Evolutionary conservation across 2,888 invertebrate species (phyloP).

Genomic region (Brachyptera risi): DNA sequence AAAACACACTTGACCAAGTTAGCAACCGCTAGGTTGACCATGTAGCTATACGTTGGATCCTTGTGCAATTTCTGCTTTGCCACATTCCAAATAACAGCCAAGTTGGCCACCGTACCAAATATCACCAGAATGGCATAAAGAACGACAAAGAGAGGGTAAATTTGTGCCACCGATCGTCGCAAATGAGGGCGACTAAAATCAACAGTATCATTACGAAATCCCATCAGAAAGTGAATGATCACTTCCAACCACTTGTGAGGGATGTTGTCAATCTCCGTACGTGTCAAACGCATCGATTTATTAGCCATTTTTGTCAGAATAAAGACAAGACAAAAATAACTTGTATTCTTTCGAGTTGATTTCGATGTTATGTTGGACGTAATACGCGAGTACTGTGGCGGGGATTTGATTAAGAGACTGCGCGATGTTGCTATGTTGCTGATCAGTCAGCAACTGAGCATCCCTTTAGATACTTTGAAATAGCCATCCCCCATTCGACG

Average conservation of each 20-base stretch:
- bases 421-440: no score
- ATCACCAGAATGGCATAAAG: constrained; percentile 57
- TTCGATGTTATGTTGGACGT: no score
- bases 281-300: constrained; percentile 14
- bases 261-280: constrained; percentile 32
- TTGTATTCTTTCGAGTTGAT: no score
- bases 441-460: neutral
- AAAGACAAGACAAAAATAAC: no score
- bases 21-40: constrained; percentile 62
- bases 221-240: constrained; percentile 42
- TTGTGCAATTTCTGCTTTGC: constrained; percentile 51
- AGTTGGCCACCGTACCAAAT: constrained; percentile 55
- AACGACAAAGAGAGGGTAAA: constrained; percentile 59
- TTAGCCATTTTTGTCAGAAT: neutral
- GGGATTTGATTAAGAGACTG: no score
- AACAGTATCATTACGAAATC: constrained; percentile 44
- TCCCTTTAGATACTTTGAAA: no score
- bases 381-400: no score
- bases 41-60: constrained; percentile 61
- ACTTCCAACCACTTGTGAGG: constrained; percentile 41
- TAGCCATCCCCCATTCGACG: no score
- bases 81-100: constrained; percentile 51
- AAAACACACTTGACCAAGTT: constrained; percentile 62
- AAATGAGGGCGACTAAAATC: constrained; percentile 59
- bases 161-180: constrained; percentile 51